Percentiles rank a stretch among this genome's conserved stretches.
Conservation (phyloP, 2,888 invertebrate genomes). For the Tetropium fuscum region DNA sequence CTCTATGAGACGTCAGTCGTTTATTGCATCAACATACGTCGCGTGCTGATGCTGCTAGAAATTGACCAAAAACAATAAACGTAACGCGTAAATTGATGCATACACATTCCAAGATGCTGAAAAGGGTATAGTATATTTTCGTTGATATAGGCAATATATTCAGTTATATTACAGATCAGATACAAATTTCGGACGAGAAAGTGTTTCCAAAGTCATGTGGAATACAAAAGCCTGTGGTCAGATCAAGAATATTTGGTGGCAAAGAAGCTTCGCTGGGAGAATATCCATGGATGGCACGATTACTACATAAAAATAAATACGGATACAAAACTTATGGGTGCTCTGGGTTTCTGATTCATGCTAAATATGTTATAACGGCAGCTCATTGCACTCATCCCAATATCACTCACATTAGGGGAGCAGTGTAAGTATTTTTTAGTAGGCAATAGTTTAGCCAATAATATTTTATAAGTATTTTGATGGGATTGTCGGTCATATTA, state of each 20-base stretch:
- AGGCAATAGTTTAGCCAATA: too few species aligned
- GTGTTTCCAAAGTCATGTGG: constrained; percentile 60
- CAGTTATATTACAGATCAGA: too few species aligned
- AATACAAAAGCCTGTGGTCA: constrained; percentile 47
- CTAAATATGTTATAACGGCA: constrained; percentile 69
- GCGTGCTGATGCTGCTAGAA: too few species aligned
- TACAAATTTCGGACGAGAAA: neutral
- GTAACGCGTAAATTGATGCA: too few species aligned
- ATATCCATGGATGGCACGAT: constrained; percentile 70
- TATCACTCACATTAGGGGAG: constrained; percentile 41
- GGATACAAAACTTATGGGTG: constrained; percentile 61
- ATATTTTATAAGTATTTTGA: too few species aligned
- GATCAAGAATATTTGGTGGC: constrained; percentile 63
- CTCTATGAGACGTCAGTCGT: too few species aligned
- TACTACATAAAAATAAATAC: constrained; percentile 64
- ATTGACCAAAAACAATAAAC: too few species aligned
- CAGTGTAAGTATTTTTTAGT: constrained; percentile 42
- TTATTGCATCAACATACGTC: too few species aligned
- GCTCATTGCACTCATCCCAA: constrained; percentile 66
- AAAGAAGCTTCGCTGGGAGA: constrained; percentile 66
- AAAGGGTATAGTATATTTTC: too few species aligned
- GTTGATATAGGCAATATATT: too few species aligned
- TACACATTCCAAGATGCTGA: too few species aligned
- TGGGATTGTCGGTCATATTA: too few species aligned
- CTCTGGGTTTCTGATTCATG: constrained; percentile 68